Conservation (phyloP, 2,113 vertebrate genomes). For the Stigmatopora argus region DNA sequence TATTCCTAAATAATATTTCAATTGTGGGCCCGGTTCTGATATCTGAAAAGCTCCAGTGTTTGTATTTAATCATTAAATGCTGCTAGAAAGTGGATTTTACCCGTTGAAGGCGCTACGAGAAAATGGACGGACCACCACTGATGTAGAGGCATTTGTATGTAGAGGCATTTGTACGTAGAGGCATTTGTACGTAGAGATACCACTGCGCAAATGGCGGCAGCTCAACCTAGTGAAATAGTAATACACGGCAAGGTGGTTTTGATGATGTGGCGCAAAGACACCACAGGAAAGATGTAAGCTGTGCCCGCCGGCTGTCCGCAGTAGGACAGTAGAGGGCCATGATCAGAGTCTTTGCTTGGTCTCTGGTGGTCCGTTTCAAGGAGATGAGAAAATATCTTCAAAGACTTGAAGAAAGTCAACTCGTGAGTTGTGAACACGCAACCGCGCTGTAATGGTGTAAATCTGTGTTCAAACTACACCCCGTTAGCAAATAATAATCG, state of each 20-base stretch:
- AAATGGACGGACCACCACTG: no score
- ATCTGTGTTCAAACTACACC: not conserved
- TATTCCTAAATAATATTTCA: no score
- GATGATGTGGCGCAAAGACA: slow-evolving; percentile 14
- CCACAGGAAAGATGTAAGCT: not conserved
- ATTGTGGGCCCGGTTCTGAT: no score
- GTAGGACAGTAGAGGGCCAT: slow-evolving; percentile 16
- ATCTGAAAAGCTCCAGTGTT: no score
- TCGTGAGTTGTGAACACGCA: slow-evolving; percentile 2
- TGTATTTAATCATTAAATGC: no score
- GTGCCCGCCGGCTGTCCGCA: not conserved
- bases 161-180: no score
- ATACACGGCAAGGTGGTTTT: slow-evolving; percentile 4
- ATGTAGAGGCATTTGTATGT: no score
- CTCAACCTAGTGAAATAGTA: not conserved
- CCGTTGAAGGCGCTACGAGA: no score
- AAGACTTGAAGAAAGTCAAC: slow-evolving; percentile 12
- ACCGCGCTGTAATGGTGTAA: not conserved
- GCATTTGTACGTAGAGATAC: no score
- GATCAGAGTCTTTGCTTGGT: slow-evolving; percentile 30
- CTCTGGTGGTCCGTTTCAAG: slow-evolving; percentile 22
- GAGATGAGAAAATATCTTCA: slow-evolving; percentile 14
- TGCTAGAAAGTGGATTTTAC: no score
- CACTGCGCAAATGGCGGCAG: slow-evolving; percentile 7
- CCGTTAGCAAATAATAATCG: no score